Base-by-base conservation (phyloP, 2,113 vertebrate species). In the Carollia perspicillata region DNA sequence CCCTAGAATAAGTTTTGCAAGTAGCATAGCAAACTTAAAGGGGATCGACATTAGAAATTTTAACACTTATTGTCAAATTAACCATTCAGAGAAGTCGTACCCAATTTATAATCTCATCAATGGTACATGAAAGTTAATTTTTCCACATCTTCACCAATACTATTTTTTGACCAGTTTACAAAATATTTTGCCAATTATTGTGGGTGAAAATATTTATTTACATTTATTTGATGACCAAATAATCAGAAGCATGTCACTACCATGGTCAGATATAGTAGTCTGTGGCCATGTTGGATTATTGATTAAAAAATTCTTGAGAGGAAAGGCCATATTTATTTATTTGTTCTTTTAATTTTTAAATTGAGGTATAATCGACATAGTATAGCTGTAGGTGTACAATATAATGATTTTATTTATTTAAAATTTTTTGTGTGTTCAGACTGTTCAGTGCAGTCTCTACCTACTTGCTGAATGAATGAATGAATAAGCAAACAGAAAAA, bases 141-240 rank as follows among this genome's bases (percentile, higher is more conserved):
- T 51, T 18, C 16, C 6, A 69, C 3, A 85, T 10, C 16, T 30
- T 96, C n/a, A 93, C 18, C 13, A 91, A 66, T 42, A 68, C 35
- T 28, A 58, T 14, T 71, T 94, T 97, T 69, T 86, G 78, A 60
- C 22, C 40, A 93, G 20, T 83, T 93, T 95, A 66, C 63, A 86
- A 86, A 71, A 40, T 84, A 92, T 85, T 94, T 96, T 93, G 6
- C 11, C 65, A 58, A 13, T 55, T 89, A 84, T 66, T 78, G 1
- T 58, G 75, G 51, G 22, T 89, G 79, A 96, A 95, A 69, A 77
- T 78, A 53, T 80, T 97, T 75, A 60, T 78, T 95, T 90, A 66
- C 11, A 81, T 66, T 84, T 90, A 23, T 85, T 81, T 96, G 35
- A 42, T 55, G 47, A 33, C n/a, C 66, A 63, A 47, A 71, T 81